phyloP scores from a whole-genome alignment of 2,797 vertebrate genomes.

The Phyllotis vaccarum region DNA sequence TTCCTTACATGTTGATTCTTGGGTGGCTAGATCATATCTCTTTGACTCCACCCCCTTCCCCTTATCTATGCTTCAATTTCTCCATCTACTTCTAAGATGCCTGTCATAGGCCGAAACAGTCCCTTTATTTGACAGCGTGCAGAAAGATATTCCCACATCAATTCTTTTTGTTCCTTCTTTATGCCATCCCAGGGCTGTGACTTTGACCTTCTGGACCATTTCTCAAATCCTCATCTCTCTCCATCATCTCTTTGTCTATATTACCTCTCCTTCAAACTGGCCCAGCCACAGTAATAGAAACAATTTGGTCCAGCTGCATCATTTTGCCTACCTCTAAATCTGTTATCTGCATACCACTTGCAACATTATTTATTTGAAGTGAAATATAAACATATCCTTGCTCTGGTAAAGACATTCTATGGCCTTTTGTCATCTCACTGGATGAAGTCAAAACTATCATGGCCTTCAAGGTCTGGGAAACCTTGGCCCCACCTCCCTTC shows the following conservation, averaged over 20 bases:
- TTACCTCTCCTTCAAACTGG: background rate
- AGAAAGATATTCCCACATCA: too few species aligned
- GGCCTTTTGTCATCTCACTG: conserved; percentile 1
- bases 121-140: too few species aligned
- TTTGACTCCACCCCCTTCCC: too few species aligned
- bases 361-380: conserved; percentile 21
- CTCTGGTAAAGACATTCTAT: background rate
- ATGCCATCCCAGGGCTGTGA: background rate
- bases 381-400: background rate
- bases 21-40: too few species aligned
- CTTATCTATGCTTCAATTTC: too few species aligned
- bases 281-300: background rate
- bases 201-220: background rate
- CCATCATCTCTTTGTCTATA: background rate
- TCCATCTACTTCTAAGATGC: too few species aligned
- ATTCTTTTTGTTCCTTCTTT: background rate
- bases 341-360: background rate
- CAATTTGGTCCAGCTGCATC: background rate
- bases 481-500: background rate
- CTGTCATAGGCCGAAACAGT: too few species aligned
- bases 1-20: too few species aligned
- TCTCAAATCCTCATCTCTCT: background rate
- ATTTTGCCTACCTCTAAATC: conserved; percentile 15
- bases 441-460: background rate
- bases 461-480: background rate